phyloP scores from a whole-genome alignment of 1,140 invertebrate genomes.

The Telenomus remus region DNA sequence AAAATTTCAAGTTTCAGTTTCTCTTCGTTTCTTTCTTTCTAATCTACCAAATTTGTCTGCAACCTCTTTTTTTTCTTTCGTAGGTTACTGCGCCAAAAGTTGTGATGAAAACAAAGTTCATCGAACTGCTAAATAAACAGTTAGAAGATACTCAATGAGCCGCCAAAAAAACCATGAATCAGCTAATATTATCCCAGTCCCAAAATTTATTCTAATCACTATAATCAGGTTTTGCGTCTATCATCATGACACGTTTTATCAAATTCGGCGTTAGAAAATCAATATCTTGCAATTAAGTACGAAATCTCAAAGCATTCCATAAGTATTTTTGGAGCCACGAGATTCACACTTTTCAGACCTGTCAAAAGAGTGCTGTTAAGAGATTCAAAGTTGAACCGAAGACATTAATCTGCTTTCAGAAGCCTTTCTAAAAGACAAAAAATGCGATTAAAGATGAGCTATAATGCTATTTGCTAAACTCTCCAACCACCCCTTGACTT shows the following conservation, averaged over 20 bases:
- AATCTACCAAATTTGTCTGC: too few relatives aligned
- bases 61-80: not conserved
- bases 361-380: conserved; percentile 17
- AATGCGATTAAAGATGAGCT: conserved; percentile 6
- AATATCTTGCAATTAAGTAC: not conserved
- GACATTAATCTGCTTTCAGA: conserved; percentile 35
- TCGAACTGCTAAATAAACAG: conserved; percentile 7
- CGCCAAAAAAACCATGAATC: too few relatives aligned
- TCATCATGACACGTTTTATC: too few relatives aligned
- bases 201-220: too few relatives aligned
- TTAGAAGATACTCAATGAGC: too few relatives aligned
- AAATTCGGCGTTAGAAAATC: too few relatives aligned
- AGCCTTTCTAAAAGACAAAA: conserved; percentile 2
- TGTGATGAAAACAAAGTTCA: conserved; percentile 9
- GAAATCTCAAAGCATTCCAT: not conserved
- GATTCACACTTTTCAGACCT: not conserved
- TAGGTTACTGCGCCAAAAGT: conserved; percentile 13
- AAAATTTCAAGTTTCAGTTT: too few relatives aligned
- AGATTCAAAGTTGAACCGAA: conserved; percentile 27
- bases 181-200: too few relatives aligned
- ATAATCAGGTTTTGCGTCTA: too few relatives aligned
- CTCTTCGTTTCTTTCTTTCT: too few relatives aligned
- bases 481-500: conserved; percentile 29
- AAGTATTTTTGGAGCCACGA: not conserved
- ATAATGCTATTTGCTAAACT: too few relatives aligned